Evolutionary conservation across 1,140 invertebrate genomes (phyloP), one percentile per base, ranked within the genome.

Genomic region (Cydia amplana): DNA sequence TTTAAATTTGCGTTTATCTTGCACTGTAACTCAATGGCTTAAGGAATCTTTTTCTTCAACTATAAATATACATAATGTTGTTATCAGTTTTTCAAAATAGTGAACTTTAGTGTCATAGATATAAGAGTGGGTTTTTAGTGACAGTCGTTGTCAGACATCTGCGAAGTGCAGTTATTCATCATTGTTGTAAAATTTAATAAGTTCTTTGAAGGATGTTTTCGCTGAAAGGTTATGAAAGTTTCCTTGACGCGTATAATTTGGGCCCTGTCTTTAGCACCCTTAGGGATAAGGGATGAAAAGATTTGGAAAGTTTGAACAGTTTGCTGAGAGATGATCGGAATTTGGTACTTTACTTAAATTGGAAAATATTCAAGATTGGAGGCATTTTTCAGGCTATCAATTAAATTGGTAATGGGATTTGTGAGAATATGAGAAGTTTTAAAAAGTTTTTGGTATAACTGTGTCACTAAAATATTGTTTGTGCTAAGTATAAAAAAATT

Each of bases 141-240:
- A 18, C 14, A 20, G 73, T 14, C 25, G 70, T 23, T 75, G 79
- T 83, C 82, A 84, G 79, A 70, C 28, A 43, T 67, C 79, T 80
- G 78, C 77, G 77, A 79, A 75, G 80, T 80, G 67, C 70, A 49
- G 77, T 83, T 77, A 87, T 89, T 83, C 85, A 88, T 89, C 87
- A 89, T 84, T 78, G 81, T 83, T 83, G 79, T 76, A 79, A 78
- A 80, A 84, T 88, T 85, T 88, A 89, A 89, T 89, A 86, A 87
- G 79, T 83, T 76, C 83, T 83, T 76, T 90, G 86, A 87, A 79
- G 78, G 82, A 87, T 87, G 88, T 74, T 72, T 72, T 72, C 73
- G 73, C 28, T 79, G 80, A 85, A 77, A 77, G 76, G 78, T 75
- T 73, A 23, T 60, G 82, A 82, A 75, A 77, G 64, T 78, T 81